Evolutionary conservation across 2,797 vertebrate species (phyloP), one percentile per base, ranked within the genome.

Genomic region (Brachymystax lenok): DNA sequence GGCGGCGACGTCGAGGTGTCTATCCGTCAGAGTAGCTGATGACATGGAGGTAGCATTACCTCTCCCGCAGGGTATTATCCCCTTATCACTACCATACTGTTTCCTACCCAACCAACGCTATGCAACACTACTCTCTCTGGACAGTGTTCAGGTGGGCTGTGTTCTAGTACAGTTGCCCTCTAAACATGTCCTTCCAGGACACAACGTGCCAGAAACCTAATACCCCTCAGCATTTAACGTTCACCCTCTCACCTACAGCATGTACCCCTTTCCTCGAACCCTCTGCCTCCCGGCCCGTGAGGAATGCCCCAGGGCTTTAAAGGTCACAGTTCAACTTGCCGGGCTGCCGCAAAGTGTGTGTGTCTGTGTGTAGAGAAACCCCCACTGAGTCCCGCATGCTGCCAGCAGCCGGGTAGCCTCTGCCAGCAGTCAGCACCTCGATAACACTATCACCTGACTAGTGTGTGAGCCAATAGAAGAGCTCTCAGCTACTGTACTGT

Each of bases 271-370:
- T 13, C 61, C 10, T 13, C 7, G 69, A 74, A 46, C 61, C 79
- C 67, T 33, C 17, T 24, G 69, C 74, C 1, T 3, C 27, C 3
- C 52, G 72, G 12, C 76, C 87, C 80, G 59, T 73, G 76, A 77
- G 85, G 79, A 87, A 82, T 75, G 7, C 2, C 40, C 40, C 8
- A 8, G 40, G 77, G 84, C 78, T 85, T 72, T 24, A 83, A 91
- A 88, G 88, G 83, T 85, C 83, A 84, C 76, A 86, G 88, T 86
- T 88, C 2, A n/a, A 4, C 74, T 73, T 77, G 84, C 85, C 75
- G 69, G 4, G 76, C 51, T 27, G n/a, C 27, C 14, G 59, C 46
- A n/a, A 56, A 24, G 56, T 63, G 24, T 27, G 27, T 59, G 69
- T 40, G 33, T 33, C 5, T 28, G 51, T 59, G 74, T 30, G n/a